A percentile compares a stretch with the other conserved stretches of the same genome.
phyloP scores from a whole-genome alignment of 2,113 vertebrate genomes.

The Melanerpes aurifrons region DNA sequence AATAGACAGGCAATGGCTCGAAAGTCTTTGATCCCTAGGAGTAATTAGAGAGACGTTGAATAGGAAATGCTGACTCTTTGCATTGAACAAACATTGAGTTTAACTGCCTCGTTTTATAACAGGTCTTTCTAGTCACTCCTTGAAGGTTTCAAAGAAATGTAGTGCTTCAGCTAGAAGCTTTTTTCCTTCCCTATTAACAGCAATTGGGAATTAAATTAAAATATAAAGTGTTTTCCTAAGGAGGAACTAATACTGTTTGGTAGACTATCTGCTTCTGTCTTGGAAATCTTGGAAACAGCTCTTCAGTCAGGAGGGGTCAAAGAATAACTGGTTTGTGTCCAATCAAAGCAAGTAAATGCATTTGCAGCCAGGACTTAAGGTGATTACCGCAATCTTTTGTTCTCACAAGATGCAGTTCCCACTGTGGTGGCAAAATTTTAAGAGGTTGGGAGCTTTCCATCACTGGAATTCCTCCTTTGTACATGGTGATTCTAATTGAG shows the following conservation, averaged over 20 bases:
- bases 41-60: slow-evolving; percentile 40
- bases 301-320: neutral
- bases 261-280: slow-evolving; percentile 24
- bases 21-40: slow-evolving; percentile 45
- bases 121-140: slow-evolving; percentile 28
- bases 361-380: neutral
- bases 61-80: slow-evolving; percentile 49
- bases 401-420: neutral
- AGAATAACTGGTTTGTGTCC: neutral
- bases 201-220: slow-evolving; percentile 37
- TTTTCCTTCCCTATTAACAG: neutral
- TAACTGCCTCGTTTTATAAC: slow-evolving; percentile 42
- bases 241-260: slow-evolving; percentile 1
- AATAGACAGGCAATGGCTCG: slow-evolving; percentile 26
- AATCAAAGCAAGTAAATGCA: neutral
- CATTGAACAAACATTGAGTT: slow-evolving; percentile 39
- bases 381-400: neutral
- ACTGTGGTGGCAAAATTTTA: neutral
- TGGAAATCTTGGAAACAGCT: slow-evolving; percentile 10
- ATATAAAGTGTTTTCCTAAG: slow-evolving; percentile 19
- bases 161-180: slow-evolving; percentile 36
- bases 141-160: slow-evolving; percentile 14
- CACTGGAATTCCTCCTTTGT: neutral
- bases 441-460: neutral
- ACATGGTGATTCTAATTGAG: accelerated